A percentile compares a stretch with the other conserved stretches of the same genome.
Evolutionary conservation across 2,113 vertebrate species (phyloP).

Genomic region (Butorides virescens): DNA sequence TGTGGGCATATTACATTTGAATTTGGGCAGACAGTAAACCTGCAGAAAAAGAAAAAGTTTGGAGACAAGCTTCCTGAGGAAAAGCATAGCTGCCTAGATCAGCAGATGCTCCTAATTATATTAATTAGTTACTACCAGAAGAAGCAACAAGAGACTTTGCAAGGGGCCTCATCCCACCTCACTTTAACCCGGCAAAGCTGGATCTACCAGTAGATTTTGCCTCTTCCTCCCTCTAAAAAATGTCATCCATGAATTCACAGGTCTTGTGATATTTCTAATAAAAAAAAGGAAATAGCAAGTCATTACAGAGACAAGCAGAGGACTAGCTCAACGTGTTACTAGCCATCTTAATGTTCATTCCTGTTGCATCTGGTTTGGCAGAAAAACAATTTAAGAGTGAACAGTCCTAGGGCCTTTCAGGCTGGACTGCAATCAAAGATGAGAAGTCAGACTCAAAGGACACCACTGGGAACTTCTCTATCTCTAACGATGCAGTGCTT

Average conservation of each 20-base stretch:
- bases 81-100: background rate
- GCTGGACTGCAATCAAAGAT: background rate
- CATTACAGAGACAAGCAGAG: background rate
- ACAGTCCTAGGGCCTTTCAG: background rate
- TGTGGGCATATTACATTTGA: background rate
- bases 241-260: background rate
- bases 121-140: background rate
- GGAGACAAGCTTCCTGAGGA: background rate
- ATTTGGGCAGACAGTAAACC: background rate
- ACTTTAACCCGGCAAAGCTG: background rate
- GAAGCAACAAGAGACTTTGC: background rate
- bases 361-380: background rate
- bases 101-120: background rate
- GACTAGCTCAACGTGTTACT: background rate
- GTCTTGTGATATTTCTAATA: background rate
- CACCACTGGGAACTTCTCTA: background rate
- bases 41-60: background rate
- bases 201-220: background rate
- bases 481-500: background rate
- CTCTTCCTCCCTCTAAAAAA: background rate
- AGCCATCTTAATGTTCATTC: background rate
- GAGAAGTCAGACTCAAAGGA: background rate
- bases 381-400: background rate
- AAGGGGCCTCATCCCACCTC: background rate
- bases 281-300: background rate